Conservation (phyloP, 2,797 vertebrate species). For the Acestrorhynchus altus region DNA sequence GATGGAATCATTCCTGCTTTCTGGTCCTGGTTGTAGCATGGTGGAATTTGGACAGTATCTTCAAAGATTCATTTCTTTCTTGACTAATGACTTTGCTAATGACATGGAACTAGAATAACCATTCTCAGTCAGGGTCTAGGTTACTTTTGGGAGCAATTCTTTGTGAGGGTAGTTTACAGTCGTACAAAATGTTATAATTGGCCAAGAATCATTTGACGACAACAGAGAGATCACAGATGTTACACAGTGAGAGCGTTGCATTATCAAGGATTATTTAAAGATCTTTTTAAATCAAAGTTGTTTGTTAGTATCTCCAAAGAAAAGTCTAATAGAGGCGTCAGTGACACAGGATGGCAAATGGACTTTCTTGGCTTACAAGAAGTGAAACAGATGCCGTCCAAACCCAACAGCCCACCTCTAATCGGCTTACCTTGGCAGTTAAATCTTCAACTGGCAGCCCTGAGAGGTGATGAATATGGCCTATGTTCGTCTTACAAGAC, state of each 20-base stretch:
- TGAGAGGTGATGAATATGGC: conserved; percentile 69
- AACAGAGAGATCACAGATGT: conserved; percentile 22
- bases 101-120: conserved; percentile 47
- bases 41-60: conserved; percentile 45
- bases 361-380: conserved; percentile 69
- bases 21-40: conserved; percentile 44
- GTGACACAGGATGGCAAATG: conserved; percentile 59
- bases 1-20: conserved; percentile 12
- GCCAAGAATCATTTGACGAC: conserved; percentile 18
- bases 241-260: conserved; percentile 5
- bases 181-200: conserved; percentile 38
- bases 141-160: conserved; percentile 30
- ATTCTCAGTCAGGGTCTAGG: neutral
- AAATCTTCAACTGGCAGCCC: conserved; percentile 75
- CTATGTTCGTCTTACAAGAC: conserved; percentile 62
- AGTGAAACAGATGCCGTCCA: conserved; percentile 78
- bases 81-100: conserved; percentile 33
- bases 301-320: conserved; percentile 64
- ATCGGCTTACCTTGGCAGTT: conserved; percentile 81
- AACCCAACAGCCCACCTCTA: conserved; percentile 80
- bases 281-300: conserved; percentile 56
- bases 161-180: conserved; percentile 18
- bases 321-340: conserved; percentile 67
- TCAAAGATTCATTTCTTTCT: conserved; percentile 37
- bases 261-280: conserved; percentile 35